These are phyloP conservation scores for Dicerorhinus sumatrensis DNA, from an alignment of 2,113 vertebrate species.

Conservation along the genomic window DNA sequence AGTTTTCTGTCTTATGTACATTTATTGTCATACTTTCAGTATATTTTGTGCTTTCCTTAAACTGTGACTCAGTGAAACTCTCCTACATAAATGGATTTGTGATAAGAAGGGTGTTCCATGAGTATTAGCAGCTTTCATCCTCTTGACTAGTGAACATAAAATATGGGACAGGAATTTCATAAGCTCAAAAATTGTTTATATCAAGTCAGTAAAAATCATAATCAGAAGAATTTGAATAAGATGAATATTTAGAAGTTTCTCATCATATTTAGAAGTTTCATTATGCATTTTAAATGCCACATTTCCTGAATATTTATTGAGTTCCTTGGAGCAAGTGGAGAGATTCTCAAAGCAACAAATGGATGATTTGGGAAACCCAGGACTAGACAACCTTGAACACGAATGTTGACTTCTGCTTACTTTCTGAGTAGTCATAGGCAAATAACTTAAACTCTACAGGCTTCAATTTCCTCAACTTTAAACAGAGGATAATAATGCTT, in stretches of 20 bases:
- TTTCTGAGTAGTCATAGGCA: neutral
- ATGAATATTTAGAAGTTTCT: conserved; percentile 23
- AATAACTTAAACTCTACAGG: neutral
- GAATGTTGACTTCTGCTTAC: neutral
- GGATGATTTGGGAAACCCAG: neutral
- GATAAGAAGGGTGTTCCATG: neutral
- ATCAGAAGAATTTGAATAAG: neutral
- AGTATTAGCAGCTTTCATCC: neutral
- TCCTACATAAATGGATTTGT: neutral
- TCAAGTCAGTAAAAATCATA: neutral
- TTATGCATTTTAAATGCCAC: neutral
- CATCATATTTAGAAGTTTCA: neutral
- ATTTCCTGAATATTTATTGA: neutral
- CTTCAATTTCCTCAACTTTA: neutral
- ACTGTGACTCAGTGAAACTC: neutral
- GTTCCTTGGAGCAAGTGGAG: neutral
- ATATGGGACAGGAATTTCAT: neutral
- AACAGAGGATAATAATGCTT: neutral
- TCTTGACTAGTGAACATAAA: neutral
- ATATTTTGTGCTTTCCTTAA: conserved; percentile 25
- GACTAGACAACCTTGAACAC: neutral
- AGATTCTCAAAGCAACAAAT: neutral
- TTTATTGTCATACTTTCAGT: neutral
- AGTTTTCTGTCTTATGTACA: neutral
- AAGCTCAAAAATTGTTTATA: conserved; percentile 12